phyloP scores from a whole-genome alignment of 2,888 invertebrate species.

The Oithona nana region DNA sequence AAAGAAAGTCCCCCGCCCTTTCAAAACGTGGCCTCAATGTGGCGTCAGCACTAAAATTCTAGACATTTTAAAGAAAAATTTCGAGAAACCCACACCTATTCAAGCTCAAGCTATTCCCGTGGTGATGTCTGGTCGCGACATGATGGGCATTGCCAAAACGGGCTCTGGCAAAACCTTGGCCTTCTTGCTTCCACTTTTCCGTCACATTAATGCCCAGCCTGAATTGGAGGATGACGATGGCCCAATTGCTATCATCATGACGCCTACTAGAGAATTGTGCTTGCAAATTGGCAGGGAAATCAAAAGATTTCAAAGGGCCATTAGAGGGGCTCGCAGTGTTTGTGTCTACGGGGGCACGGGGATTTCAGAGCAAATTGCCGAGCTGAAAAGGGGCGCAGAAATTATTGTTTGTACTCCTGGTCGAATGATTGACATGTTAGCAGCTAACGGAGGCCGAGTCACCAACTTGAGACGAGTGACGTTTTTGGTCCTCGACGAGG shows the following conservation, averaged over 20 bases:
- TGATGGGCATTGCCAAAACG: constrained; percentile 98
- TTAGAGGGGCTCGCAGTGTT: constrained; percentile 57
- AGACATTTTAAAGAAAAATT: constrained; percentile 72
- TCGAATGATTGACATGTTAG: constrained; percentile 98
- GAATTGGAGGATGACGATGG: constrained; percentile 26
- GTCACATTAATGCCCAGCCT: constrained; percentile 85
- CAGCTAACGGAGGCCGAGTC: constrained; percentile 83
- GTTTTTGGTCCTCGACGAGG: constrained; percentile 93
- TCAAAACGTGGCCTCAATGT: constrained; percentile 93
- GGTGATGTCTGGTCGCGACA: constrained; percentile 78
- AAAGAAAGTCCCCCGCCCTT: constrained; percentile 81
- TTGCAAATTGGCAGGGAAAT: constrained; percentile 94
- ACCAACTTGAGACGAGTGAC: constrained; percentile 92
- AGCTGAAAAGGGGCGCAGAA: constrained; percentile 56
- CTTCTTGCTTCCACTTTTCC: constrained; percentile 90
- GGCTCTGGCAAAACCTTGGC: constrained; percentile 97
- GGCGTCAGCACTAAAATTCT: constrained; percentile 89
- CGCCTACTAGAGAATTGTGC: constrained; percentile 90
- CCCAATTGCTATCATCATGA: constrained; percentile 66
- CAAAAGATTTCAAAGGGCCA: constrained; percentile 73
- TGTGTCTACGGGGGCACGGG: constrained; percentile 98
- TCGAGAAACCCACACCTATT: constrained; percentile 95
- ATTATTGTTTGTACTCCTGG: constrained; percentile 98
- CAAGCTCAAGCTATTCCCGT: constrained; percentile 94
- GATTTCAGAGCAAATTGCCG: constrained; percentile 61